Percentiles rank a stretch among this genome's conserved stretches.
phyloP scores from a whole-genome alignment of 2,797 vertebrate genomes.

The Thripadectes ignobilis region DNA sequence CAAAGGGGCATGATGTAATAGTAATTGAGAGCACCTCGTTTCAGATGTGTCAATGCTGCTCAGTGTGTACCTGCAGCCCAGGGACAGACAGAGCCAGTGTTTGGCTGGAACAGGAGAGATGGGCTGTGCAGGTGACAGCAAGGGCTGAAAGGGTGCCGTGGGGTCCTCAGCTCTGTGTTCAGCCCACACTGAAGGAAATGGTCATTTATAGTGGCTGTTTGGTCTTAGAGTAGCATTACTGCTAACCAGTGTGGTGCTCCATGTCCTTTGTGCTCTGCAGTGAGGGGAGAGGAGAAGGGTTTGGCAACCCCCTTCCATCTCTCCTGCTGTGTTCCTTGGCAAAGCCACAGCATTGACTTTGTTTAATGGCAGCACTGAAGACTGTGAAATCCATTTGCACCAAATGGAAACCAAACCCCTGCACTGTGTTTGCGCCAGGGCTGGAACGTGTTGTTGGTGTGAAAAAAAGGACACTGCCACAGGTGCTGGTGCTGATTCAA shows the following conservation, averaged over 20 bases:
- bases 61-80: not conserved
- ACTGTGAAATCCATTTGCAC: not conserved
- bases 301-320: not conserved
- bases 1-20: not conserved
- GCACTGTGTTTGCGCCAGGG: not conserved
- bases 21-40: not conserved
- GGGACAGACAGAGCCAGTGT: not conserved
- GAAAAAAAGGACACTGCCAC: not conserved
- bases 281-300: not conserved
- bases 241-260: not conserved
- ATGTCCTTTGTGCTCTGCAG: not conserved
- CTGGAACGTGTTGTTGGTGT: not conserved
- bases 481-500: not conserved
- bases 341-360: not conserved
- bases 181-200: not conserved
- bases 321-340: not conserved
- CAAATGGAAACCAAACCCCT: not conserved
- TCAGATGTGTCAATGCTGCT: not conserved
- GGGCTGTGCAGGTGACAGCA: not conserved
- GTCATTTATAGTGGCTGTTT: not conserved
- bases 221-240: not conserved
- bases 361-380: not conserved
- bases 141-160: not conserved
- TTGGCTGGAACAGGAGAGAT: not conserved
- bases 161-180: not conserved